A percentile compares a stretch with the other conserved stretches of the same genome.
phyloP scores from a whole-genome alignment of 2,113 vertebrate genomes.

The Cairina moschata region DNA sequence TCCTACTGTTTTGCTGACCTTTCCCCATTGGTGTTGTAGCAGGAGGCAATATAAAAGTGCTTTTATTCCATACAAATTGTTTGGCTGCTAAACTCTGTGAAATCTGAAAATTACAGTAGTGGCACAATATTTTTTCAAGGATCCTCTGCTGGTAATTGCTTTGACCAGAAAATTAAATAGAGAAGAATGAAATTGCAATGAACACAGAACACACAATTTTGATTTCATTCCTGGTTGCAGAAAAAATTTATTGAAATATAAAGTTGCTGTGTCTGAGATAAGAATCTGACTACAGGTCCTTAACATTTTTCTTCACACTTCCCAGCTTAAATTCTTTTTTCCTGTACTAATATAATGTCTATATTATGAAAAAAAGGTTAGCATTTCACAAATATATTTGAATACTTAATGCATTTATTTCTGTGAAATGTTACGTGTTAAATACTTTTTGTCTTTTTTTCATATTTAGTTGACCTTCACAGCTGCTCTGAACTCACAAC shows the following conservation, averaged over 20 bases:
- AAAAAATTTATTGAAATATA: conserved; percentile 25
- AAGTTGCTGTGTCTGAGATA: neutral
- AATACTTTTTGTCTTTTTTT: neutral
- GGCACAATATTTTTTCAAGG: conserved; percentile 11
- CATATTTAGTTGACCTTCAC: neutral
- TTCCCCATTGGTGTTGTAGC: conserved; percentile 43
- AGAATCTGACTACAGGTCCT: neutral
- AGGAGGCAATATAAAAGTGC: conserved; percentile 62
- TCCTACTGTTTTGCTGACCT: conserved; percentile 70
- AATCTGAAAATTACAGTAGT: conserved; percentile 50
- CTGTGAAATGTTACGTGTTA: neutral
- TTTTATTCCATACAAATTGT: conserved; percentile 57
- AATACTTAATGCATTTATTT: neutral
- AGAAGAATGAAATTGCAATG: conserved; percentile 32
- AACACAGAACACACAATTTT: conserved; percentile 28
- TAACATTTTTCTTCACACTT: neutral
- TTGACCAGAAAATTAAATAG: conserved; percentile 49
- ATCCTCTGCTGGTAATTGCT: conserved; percentile 3
- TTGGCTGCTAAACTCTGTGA: conserved; percentile 53
- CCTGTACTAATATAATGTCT: neutral
- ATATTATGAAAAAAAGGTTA: neutral
- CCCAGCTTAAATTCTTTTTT: neutral
- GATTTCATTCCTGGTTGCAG: neutral
- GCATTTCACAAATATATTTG: neutral
- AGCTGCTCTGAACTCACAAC: neutral